Evolutionary conservation across 2,888 invertebrate genomes (phyloP).

Genomic region (Malthinus flaveolus): DNA sequence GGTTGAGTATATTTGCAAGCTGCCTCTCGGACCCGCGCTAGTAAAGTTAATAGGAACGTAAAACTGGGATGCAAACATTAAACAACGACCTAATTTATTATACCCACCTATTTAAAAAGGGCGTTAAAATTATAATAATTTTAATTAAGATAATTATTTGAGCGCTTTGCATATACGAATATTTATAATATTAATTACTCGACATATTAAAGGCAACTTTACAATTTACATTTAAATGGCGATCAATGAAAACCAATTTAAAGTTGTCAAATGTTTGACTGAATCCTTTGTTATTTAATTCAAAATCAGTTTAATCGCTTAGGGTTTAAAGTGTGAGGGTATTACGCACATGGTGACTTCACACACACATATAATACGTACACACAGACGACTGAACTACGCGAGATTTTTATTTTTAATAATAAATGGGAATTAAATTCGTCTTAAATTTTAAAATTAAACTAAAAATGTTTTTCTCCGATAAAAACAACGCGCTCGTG

Average conservation of each 20-base stretch:
- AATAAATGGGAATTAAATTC: no score
- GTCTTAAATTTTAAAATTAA: no score
- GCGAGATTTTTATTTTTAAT: no score
- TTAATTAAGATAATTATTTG: not conserved
- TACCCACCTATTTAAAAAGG: no score
- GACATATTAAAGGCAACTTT: constrained; percentile 56
- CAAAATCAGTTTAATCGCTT: constrained; percentile 51
- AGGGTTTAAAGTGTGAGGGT: constrained; percentile 34
- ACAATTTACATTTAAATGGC: constrained; percentile 56
- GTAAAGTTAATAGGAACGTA: no score
- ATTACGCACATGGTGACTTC: constrained; percentile 47
- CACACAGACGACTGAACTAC: no score
- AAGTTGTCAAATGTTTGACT: constrained; percentile 57
- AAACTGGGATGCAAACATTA: no score
- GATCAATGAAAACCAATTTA: constrained; percentile 56
- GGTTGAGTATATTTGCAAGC: no score
- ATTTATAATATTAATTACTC: constrained; percentile 49
- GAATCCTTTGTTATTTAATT: constrained; percentile 56
- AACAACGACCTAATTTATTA: no score
- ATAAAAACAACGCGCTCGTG: not conserved
- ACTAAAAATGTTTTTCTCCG: no score
- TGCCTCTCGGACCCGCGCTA: no score
- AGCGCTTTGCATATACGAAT: constrained; percentile 21
- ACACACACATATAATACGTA: constrained; percentile 36
- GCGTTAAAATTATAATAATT: no score